Evolutionary conservation across 2,888 invertebrate genomes (phyloP), one percentile per base, ranked within the genome.

Genomic region (Prosopocoilus inquinatus): DNA sequence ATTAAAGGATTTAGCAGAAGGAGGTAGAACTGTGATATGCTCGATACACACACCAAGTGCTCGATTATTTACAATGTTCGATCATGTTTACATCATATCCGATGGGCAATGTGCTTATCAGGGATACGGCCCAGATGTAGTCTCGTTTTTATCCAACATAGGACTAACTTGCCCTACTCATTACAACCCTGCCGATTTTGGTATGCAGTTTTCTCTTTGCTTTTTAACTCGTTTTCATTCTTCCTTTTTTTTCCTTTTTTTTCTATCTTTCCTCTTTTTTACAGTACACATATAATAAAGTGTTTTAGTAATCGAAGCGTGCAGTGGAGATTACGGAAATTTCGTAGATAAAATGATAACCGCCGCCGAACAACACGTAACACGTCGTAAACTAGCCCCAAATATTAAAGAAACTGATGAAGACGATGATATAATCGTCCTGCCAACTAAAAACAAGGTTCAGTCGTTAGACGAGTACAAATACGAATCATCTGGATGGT

Each of bases 11-110:
- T 82, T 96, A 47, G 94, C 96, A 0, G 81, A 87, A 55, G 88
- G 88, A 0, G 96, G 96, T 0, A 81, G 96, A 32, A 96, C 96
- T 0, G 90, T 97, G 4, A 85, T 97, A 53, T 96, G 96, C 71
- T 96, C 96, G 0, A 86, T 97, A 48, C 97, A 97, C 77, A 96
- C 96, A n/a, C 97, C 97, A 0, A 95, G 94, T 59, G 96, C 96
- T 0, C 88, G 89, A 63, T 81, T 96, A 47, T 96, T 97, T 75
- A 86, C 91, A 9, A 89, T 90, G 80, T 94, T 97, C 73, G 94
- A 92, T 77, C 89, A 95, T 71, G 86, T 96, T 2, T 96, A 95
- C 71, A 86, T 96, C 53, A 83, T 97, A 44, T 88, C 94, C 0
- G 86, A 85, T 46, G 97, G 97, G 0, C 87, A 92, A 65, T 96